Base-by-base conservation (phyloP, 2,888 invertebrate genomes). In the Tetanocera ferruginea region DNA sequence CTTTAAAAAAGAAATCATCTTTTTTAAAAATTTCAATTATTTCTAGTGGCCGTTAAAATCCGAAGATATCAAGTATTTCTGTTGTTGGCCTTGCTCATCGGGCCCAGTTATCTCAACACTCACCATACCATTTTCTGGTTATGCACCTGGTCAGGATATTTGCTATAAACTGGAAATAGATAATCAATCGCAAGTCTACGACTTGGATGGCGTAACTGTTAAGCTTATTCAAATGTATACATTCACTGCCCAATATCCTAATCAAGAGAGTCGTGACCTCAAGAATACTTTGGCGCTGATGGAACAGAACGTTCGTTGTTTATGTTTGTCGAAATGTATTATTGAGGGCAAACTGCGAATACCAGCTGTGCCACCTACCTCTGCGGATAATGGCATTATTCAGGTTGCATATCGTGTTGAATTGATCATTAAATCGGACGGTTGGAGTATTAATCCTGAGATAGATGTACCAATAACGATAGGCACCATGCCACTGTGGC, bases 1-100 rank as follows among this genome's bases (percentile, higher is more conserved):
- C 94, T n/a, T n/a, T n/a, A n/a, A n/a, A n/a, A 94, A 88, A 11
- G 23, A 43, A 67, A 43, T 19, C 14, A 62, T 6, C 34, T 37
- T 62, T 17, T 1, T 62, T 51, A 51, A 5, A 11, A 64, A 34
- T 31, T 19, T 17, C 0, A 34, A 37, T 71, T 67, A 0, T 3
- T 71, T 52, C 0, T 9, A 85, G 85, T 51, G 81, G 67, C 82
- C 85, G 0, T 19, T 84, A 3, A 25, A 74, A 2, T 55, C 67
- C n/a, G 82, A 83, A 31, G 80, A 81, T 2, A 52, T 81, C 3
- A 83, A 81, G n/a, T 78, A 76, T 57, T 82, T 83, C 25, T 83
- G 85, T 52, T 84, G 83, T 55, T 85, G 81, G 76, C 82, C 82
- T 5, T 86, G 84, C 55, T 78, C 66, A 2, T 83, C 82, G 2